Percentiles rank a stretch among this genome's conserved stretches.
Conservation (phyloP, 37 sponge, comb jelly and placozoan genomes). For the Cliona cf. orientalis region DNA sequence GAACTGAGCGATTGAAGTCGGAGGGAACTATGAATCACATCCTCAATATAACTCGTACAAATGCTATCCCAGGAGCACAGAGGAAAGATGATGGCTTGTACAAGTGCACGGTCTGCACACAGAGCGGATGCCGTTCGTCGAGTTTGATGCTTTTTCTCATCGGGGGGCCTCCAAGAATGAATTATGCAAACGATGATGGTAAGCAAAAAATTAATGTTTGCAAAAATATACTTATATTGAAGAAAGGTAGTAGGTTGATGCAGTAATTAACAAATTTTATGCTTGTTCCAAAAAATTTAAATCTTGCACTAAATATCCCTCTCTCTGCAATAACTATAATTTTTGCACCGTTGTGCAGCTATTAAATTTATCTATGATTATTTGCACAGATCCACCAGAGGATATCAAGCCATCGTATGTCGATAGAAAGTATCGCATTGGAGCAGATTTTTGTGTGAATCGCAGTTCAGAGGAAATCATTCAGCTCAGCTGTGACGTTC, state of each 20-base stretch:
- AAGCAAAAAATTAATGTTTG: neutral
- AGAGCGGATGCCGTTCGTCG: neutral
- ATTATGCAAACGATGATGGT: neutral
- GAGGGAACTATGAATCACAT: neutral
- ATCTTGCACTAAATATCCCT: no score
- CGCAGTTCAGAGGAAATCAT: neutral
- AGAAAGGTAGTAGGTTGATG: no score
- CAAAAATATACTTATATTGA: neutral
- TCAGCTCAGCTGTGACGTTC: neutral
- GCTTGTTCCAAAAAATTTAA: neutral
- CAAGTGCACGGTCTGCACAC: neutral
- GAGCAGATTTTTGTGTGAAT: constrained; percentile 8
- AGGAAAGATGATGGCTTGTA: neutral
- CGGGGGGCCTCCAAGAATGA: neutral
- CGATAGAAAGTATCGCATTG: neutral
- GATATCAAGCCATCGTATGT: no score
- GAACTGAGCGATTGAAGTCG: neutral
- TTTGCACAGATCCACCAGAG: no score
- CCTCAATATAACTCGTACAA: neutral
- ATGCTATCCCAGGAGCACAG: neutral
- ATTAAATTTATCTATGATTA: no score
- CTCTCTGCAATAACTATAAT: neutral
- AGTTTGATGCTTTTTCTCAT: neutral
- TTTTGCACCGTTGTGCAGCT: neutral
- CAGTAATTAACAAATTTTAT: no score